Base-by-base conservation (phyloP, 1,140 invertebrate genomes). In the Meteorus sp. region DNA sequence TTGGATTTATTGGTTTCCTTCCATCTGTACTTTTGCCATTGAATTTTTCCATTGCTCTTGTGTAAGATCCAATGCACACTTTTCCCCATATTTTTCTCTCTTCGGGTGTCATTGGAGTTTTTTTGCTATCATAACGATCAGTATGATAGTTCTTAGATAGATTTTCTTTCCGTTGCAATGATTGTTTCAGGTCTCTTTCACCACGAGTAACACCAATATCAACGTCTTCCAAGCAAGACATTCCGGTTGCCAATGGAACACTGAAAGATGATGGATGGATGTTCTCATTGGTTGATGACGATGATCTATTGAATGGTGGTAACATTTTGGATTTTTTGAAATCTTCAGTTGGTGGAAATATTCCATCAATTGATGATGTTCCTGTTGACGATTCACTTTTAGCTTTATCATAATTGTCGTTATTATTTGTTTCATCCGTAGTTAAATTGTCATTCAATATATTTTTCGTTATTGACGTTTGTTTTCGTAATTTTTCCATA, bases 51-150 rank as follows among this genome's bases (percentile, higher is more conserved):
- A 83, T 78, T 2, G 81, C 81, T 19, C 80, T 69, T 1, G 72
- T 82, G 45, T 82, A 81, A 13, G 81, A 80, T 0, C 81, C 81
- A 0, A 77, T 80, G 56, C 82, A 82, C 3, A 83, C 72, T 59
- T 79, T 77, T 0, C 77, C 80, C 79, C 68, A 72, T 7, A 68
- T 66, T 52, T 58, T 60, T 19, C 48, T 56, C 20, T 69, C 63
- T 29, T 69, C 62, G 15, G 61, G 19, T 19, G 25, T 58, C 9
- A 59, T 43, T 15, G 39, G 9, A 8, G 25, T 8, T 33, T 45
- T 39, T 52, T 37, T 56, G 17, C n/a, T 19, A 11, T 56, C 55
- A 31, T 50, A 13, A 31, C 15, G 47, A 4, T 47, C 44, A 39
- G n/a, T 6, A 31, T 31, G 29, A 31, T 31, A n/a, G n/a, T 29